phyloP scores from a whole-genome alignment of 2,888 invertebrate genomes.

The Alloplasta piceator region DNA sequence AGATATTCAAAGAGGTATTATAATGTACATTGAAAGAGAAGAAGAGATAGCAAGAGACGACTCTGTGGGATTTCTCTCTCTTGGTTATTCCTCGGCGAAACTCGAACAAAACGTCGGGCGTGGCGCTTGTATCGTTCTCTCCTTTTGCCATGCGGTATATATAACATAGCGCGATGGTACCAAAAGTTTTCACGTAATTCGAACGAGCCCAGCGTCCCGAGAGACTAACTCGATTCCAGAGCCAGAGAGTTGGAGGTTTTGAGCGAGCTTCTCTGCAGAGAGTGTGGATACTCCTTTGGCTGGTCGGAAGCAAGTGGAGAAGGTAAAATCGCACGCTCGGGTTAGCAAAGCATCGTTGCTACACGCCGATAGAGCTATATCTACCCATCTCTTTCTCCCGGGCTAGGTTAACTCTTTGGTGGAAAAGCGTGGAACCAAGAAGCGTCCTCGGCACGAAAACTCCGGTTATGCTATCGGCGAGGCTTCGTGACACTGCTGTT shows the following conservation, averaged over 20 bases:
- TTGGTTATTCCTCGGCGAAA: not conserved
- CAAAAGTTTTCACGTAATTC: conserved; percentile 68
- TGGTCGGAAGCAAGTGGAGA: conserved; percentile 21
- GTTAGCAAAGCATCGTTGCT: conserved; percentile 44
- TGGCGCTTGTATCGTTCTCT: conserved; percentile 55
- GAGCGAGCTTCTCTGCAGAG: conserved; percentile 15
- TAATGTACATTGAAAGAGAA: not conserved
- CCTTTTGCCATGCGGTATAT: conserved; percentile 30
- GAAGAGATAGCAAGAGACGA: not conserved
- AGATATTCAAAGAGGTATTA: conserved; percentile 19
- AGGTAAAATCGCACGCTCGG: conserved; percentile 36
- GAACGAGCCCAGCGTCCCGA: conserved; percentile 61
- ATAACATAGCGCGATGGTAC: conserved; percentile 12
- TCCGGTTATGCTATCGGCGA: conserved; percentile 2
- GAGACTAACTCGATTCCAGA: conserved; percentile 66
- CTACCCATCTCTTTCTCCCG: conserved; percentile 8
- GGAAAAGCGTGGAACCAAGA: conserved; percentile 36
- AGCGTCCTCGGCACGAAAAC: conserved; percentile 28
- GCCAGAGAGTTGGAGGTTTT: conserved; percentile 60
- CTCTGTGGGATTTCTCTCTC: conserved; percentile 6
- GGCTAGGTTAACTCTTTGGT: conserved; percentile 18
- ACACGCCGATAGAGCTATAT: conserved; percentile 29
- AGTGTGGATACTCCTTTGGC: conserved; percentile 19
- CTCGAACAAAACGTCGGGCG: conserved; percentile 44
- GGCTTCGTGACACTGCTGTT: conserved; percentile 6